Percentiles rank a stretch among this genome's conserved stretches.
Evolutionary conservation across 2,888 invertebrate species (phyloP).

Genomic region (Aphodius granarius): DNA sequence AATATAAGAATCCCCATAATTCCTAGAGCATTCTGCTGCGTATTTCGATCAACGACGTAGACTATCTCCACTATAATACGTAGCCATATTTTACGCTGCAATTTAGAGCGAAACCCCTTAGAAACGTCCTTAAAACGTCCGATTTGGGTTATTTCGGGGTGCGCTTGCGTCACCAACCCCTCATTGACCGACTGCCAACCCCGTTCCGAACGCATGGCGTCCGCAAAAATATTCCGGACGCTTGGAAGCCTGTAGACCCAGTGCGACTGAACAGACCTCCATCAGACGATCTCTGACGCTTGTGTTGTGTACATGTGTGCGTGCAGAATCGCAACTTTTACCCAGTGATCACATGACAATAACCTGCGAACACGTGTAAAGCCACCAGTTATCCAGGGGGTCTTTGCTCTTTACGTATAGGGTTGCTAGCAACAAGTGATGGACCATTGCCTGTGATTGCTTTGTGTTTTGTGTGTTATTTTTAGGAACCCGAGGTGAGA

Average conservation of each 20-base stretch:
- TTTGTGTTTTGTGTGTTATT: neutral
- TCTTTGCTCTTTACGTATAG: neutral
- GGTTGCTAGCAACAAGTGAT: neutral
- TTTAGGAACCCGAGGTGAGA: neutral
- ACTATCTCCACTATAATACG: neutral
- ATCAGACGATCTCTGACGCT: neutral
- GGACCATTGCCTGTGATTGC: neutral
- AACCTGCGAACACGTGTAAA: neutral
- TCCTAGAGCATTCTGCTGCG: neutral
- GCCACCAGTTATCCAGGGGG: neutral
- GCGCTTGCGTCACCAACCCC: conserved; percentile 8
- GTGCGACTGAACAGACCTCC: neutral
- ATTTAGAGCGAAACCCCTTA: too few species aligned
- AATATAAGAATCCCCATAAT: neutral
- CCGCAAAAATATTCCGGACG: neutral
- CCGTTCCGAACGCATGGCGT: neutral
- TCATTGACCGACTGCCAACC: conserved; percentile 17
- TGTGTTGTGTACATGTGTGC: neutral
- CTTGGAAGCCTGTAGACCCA: neutral
- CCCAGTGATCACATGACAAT: neutral
- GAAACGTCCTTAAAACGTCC: neutral
- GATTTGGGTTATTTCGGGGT: neutral
- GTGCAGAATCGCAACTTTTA: neutral
- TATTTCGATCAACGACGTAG: neutral
- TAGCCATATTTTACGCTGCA: too few species aligned